These are phyloP conservation scores for Callithrix jacchus DNA, from an alignment of 2,113 vertebrate species.

Conservation along the genomic window DNA sequence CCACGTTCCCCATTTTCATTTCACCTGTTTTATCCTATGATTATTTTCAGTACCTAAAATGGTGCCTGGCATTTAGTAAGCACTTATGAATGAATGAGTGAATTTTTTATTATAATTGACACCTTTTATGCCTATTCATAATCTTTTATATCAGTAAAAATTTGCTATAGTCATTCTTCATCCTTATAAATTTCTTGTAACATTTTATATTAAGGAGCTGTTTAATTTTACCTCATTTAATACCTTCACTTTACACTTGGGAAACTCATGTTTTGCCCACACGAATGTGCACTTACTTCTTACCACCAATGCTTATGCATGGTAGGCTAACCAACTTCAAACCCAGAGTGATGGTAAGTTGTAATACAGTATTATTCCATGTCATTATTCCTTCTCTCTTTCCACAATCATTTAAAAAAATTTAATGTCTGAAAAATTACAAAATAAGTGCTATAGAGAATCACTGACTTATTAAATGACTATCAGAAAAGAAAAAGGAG, in stretches of 20 bases:
- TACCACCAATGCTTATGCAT: not conserved
- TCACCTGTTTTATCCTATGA: not conserved
- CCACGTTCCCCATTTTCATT: not conserved
- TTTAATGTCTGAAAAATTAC: conserved; percentile 32
- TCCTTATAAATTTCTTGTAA: not conserved
- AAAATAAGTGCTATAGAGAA: not conserved
- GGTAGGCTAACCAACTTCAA: not conserved
- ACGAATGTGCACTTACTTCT: not conserved
- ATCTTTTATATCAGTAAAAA: not conserved
- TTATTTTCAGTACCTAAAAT: not conserved
- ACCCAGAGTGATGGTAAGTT: not conserved
- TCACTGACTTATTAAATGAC: not conserved
- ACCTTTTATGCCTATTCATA: not conserved
- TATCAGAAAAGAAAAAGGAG: not conserved
- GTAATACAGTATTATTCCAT: not conserved
- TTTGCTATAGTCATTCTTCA: not conserved
- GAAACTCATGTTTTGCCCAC: not conserved
- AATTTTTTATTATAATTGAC: not conserved
- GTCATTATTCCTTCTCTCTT: not conserved
- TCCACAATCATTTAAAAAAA: not conserved
- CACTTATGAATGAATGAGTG: not conserved
- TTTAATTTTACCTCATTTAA: conserved; percentile 20
- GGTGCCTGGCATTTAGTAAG: not conserved
- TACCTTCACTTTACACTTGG: not conserved
- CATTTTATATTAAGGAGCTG: not conserved